Percentiles rank a stretch among this genome's conserved stretches.
Evolutionary conservation across 2,888 invertebrate genomes (phyloP).

Genomic region (Tortricodes alternella): DNA sequence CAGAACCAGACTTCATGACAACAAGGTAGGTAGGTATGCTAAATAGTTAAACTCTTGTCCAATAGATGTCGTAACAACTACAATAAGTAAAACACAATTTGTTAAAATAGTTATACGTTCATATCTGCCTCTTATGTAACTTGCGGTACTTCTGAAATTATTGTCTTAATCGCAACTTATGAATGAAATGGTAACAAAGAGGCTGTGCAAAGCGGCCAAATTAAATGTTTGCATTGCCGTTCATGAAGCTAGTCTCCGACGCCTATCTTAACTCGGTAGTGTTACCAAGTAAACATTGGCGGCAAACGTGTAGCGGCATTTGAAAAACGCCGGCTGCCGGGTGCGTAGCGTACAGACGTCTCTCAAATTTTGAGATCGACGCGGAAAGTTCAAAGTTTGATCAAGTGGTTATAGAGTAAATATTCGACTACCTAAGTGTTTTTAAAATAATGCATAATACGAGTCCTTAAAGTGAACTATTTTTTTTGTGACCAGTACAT

Average conservation of each 20-base stretch:
- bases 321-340: constrained; percentile 55
- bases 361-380: constrained; percentile 33
- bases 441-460: constrained; percentile 12
- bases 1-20: no score
- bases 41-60: neutral
- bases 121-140: neutral
- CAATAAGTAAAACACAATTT: neutral
- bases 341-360: constrained; percentile 34
- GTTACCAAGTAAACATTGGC: constrained; percentile 46
- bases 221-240: neutral
- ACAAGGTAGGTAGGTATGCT: neutral
- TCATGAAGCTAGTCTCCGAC: neutral
- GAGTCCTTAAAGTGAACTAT: constrained; percentile 11
- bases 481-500: constrained; percentile 4
- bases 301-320: constrained; percentile 46
- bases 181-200: constrained; percentile 21
- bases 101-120: constrained; percentile 4
- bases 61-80: constrained; percentile 7
- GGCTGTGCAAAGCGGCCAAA: constrained; percentile 8
- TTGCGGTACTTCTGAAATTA: neutral
- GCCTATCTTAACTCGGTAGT: constrained; percentile 9
- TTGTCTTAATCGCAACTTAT: neutral
- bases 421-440: no score
- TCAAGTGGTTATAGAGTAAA: constrained; percentile 36
- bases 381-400: constrained; percentile 41